A percentile compares a stretch with the other conserved stretches of the same genome.
Evolutionary conservation across 2,797 vertebrate species (phyloP).

Genomic region (Lutjanus campechanus): DNA sequence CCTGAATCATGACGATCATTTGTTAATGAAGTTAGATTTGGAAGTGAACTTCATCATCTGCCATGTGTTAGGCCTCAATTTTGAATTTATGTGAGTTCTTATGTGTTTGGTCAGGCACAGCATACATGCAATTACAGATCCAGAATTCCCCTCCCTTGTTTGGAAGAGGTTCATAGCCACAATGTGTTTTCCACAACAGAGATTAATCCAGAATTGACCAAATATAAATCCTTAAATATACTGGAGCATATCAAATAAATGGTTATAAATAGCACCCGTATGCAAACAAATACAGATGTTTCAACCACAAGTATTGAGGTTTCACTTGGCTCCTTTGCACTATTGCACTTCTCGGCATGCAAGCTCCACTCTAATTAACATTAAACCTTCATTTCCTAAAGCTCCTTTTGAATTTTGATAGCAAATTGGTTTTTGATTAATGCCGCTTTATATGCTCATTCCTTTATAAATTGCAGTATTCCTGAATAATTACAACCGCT

Average conservation of each 20-base stretch:
- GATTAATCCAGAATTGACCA: conserved; percentile 76
- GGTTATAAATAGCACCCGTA: conserved; percentile 74
- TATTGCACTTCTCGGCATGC: conserved; percentile 17
- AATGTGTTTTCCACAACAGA: conserved; percentile 77
- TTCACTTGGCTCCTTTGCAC: conserved; percentile 20
- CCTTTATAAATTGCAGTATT: background rate
- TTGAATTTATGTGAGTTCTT: conserved; percentile 70
- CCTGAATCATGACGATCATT: conserved; percentile 48
- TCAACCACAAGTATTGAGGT: conserved; percentile 29
- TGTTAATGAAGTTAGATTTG: conserved; percentile 65
- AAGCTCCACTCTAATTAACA: conserved; percentile 34
- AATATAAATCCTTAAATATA: conserved; percentile 78
- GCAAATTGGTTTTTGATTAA: conserved; percentile 17
- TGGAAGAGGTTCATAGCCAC: conserved; percentile 73
- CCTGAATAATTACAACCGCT: background rate
- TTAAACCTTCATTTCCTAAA: conserved; percentile 29
- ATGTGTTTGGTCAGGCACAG: conserved; percentile 77
- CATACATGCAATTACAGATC: conserved; percentile 74
- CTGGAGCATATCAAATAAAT: conserved; percentile 69
- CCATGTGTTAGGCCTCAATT: conserved; percentile 60
- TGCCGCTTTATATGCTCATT: background rate
- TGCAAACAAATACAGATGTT: conserved; percentile 74
- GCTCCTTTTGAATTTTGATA: conserved; percentile 15
- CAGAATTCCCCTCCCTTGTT: conserved; percentile 69
- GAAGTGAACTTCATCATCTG: conserved; percentile 55